Percentiles rank a stretch among this genome's conserved stretches.
Conservation (phyloP, 2,888 invertebrate species). For the Electrophaes corylata region DNA sequence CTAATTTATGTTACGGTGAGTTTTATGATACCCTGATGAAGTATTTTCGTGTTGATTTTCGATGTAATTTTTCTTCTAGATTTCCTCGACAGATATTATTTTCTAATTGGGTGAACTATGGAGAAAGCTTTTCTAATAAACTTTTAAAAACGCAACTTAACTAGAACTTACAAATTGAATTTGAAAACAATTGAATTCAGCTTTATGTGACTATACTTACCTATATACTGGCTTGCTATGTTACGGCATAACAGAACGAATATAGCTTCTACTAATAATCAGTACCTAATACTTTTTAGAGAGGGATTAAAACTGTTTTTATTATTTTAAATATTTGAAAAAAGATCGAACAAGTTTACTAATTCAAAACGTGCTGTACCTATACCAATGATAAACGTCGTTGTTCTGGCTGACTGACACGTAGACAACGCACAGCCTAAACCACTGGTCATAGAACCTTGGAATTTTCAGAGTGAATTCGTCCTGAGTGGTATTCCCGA, state of each 20-base stretch:
- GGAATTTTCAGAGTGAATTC: no score
- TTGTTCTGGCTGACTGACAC: no score
- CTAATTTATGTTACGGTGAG: conserved; percentile 29
- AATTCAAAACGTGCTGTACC: no score
- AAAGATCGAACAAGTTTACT: background rate
- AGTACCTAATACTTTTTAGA: no score
- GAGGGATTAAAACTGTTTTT: background rate
- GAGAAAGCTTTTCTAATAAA: conserved; percentile 4
- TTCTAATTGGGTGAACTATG: background rate
- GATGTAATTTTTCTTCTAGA: conserved; percentile 7
- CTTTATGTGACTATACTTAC: conserved; percentile 3
- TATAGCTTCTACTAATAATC: conserved; percentile 6
- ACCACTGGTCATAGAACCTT: no score
- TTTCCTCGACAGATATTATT: background rate
- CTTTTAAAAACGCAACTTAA: background rate
- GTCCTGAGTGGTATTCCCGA: no score
- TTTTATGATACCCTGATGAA: background rate
- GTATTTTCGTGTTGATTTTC: conserved; percentile 12
- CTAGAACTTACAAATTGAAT: background rate
- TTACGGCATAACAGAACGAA: conserved; percentile 10
- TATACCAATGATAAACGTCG: no score
- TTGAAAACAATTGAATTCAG: no score
- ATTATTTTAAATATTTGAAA: background rate
- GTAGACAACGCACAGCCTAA: no score
- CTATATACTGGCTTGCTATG: background rate